Percentiles rank a stretch among this genome's conserved stretches.
Conservation (phyloP, 1,140 invertebrate genomes). For the Ips typographus region DNA sequence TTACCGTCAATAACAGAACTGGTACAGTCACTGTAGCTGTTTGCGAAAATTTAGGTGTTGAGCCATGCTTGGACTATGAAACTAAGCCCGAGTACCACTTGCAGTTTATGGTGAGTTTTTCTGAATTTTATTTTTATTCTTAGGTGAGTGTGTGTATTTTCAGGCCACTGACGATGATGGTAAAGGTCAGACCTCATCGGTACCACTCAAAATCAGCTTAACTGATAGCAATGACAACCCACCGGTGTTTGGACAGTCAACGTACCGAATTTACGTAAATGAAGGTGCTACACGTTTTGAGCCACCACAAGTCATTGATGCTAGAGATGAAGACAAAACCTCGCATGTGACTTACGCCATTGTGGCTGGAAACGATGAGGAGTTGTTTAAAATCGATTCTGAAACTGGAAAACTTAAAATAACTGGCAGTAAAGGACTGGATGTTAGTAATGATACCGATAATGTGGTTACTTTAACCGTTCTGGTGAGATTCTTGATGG, state of each 20-base stretch:
- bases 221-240: conserved; percentile 86
- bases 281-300: conserved; percentile 83
- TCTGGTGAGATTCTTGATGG: conserved; percentile 50
- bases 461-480: conserved; percentile 59
- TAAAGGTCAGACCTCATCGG: conserved; percentile 70
- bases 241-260: conserved; percentile 70
- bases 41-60: conserved; percentile 66
- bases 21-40: conserved; percentile 80
- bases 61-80: conserved; percentile 85
- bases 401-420: conserved; percentile 70
- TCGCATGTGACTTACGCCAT: conserved; percentile 79
- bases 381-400: conserved; percentile 69
- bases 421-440: conserved; percentile 60
- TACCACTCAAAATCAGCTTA: conserved; percentile 76
- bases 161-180: conserved; percentile 85
- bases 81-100: conserved; percentile 79
- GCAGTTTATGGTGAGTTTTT: conserved; percentile 71
- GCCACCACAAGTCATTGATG: conserved; percentile 69
- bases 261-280: conserved; percentile 78
- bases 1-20: conserved; percentile 75
- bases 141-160: background rate
- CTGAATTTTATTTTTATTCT: background rate
- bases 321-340: conserved; percentile 76
- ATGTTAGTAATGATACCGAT: conserved; percentile 64
- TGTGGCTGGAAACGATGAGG: conserved; percentile 62